phyloP scores from a whole-genome alignment of 2,888 invertebrate species.

The Petrolisthes cinctipes region DNA sequence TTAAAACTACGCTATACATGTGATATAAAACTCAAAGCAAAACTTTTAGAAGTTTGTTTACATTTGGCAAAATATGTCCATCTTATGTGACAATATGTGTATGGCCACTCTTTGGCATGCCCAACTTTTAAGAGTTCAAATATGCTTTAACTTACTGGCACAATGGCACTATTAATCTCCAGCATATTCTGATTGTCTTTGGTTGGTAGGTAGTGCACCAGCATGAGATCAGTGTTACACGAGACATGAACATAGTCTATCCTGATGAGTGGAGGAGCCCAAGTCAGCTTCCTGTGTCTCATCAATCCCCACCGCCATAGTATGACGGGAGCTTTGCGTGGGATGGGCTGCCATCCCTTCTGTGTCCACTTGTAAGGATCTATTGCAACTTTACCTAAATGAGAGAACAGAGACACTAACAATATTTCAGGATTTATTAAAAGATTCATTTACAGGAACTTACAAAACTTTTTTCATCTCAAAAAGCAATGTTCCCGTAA shows the following conservation, averaged over 20 bases:
- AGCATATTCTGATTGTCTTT: conserved; percentile 46
- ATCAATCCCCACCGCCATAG: conserved; percentile 44
- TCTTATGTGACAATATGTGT: too few species aligned
- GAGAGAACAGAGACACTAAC: background rate
- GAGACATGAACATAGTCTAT: conserved; percentile 37
- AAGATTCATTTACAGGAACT: background rate
- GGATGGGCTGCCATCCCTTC: conserved; percentile 50
- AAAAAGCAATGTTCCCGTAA: background rate
- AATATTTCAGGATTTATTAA: background rate
- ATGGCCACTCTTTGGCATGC: background rate
- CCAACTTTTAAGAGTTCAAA: background rate
- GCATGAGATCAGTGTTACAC: conserved; percentile 30
- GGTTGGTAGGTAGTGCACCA: conserved; percentile 45
- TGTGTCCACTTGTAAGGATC: conserved; percentile 49
- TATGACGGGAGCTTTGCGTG: conserved; percentile 35
- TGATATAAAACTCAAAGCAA: background rate
- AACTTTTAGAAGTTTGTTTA: background rate
- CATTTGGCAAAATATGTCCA: background rate
- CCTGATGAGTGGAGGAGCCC: conserved; percentile 40
- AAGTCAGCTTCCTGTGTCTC: conserved; percentile 36
- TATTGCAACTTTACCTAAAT: conserved; percentile 22
- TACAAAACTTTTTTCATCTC: background rate
- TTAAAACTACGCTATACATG: too few species aligned
- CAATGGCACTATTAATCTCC: conserved; percentile 37
- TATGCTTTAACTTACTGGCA: conserved; percentile 22